phyloP scores from a whole-genome alignment of 2,113 vertebrate species.

The Bostrychus sinensis region DNA sequence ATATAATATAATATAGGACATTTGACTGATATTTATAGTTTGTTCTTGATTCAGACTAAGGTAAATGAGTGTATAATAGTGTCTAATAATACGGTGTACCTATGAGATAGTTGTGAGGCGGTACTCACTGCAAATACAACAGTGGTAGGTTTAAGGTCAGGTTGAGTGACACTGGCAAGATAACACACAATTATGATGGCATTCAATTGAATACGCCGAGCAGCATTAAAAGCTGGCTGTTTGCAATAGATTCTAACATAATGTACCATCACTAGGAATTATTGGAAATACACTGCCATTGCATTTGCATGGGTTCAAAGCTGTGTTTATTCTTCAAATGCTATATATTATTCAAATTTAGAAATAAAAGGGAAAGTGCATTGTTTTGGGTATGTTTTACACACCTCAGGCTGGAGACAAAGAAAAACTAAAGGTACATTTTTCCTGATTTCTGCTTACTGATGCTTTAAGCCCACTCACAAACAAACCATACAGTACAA shows the following conservation, averaged over 20 bases:
- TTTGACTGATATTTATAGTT: too few relatives aligned
- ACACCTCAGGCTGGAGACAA: neutral
- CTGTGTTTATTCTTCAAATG: neutral
- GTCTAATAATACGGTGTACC: neutral
- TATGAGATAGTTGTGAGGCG: neutral
- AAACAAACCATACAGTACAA: conserved; percentile 15
- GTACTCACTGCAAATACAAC: neutral
- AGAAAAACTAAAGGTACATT: neutral
- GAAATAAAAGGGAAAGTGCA: too few relatives aligned
- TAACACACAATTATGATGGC: neutral
- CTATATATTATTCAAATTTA: too few relatives aligned
- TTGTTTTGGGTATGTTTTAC: too few relatives aligned
- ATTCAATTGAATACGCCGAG: neutral
- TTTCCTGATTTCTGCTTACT: conserved; percentile 8
- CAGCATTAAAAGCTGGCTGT: too few relatives aligned
- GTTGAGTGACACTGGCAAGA: neutral
- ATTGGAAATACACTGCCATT: too few relatives aligned
- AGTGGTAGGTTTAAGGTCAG: neutral
- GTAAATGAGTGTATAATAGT: too few relatives aligned
- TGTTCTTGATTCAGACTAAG: too few relatives aligned
- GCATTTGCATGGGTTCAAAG: too few relatives aligned
- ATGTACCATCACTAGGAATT: too few relatives aligned
- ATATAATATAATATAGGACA: too few relatives aligned
- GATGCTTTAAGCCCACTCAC: neutral
- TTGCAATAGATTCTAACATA: too few relatives aligned